Percentiles rank a stretch among this genome's conserved stretches.
phyloP scores from a whole-genome alignment of 2,888 invertebrate genomes.

The Tinea semifulvella region DNA sequence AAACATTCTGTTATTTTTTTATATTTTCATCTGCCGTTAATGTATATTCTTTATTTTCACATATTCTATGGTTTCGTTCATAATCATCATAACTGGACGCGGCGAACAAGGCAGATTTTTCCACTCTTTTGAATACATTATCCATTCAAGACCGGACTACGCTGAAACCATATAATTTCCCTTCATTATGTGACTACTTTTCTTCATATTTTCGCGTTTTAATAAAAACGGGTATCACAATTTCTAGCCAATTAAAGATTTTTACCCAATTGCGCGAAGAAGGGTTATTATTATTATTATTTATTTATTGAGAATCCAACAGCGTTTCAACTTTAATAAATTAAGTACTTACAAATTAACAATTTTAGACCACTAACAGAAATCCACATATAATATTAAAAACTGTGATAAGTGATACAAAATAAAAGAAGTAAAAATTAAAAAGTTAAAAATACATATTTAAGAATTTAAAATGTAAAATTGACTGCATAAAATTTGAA shows the following conservation, averaged over 20 bases:
- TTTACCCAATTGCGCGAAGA: too few relatives aligned
- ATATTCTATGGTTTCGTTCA: conserved; percentile 9
- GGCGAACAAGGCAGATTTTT: conserved; percentile 6
- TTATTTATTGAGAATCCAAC: too few relatives aligned
- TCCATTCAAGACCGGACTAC: conserved; percentile 8
- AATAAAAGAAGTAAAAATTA: too few relatives aligned
- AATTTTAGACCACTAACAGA: too few relatives aligned
- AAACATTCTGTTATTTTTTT: background rate
- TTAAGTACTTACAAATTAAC: too few relatives aligned
- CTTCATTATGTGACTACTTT: background rate
- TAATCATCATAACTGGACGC: conserved; percentile 7
- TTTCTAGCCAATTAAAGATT: background rate
- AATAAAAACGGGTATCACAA: background rate
- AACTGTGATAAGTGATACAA: too few relatives aligned
- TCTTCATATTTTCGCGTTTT: background rate
- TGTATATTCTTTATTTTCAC: conserved; percentile 6
- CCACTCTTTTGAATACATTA: conserved; percentile 10
- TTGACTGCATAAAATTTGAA: too few relatives aligned
- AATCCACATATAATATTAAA: too few relatives aligned
- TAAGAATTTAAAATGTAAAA: too few relatives aligned
- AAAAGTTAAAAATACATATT: too few relatives aligned
- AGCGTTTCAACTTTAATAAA: too few relatives aligned
- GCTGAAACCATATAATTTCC: conserved; percentile 11
- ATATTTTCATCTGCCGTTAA: background rate
- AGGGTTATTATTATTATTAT: too few relatives aligned